These are phyloP conservation scores for Stegophylla sp. DNA, from an alignment of 2,888 invertebrate genomes.

Conservation along the genomic window DNA sequence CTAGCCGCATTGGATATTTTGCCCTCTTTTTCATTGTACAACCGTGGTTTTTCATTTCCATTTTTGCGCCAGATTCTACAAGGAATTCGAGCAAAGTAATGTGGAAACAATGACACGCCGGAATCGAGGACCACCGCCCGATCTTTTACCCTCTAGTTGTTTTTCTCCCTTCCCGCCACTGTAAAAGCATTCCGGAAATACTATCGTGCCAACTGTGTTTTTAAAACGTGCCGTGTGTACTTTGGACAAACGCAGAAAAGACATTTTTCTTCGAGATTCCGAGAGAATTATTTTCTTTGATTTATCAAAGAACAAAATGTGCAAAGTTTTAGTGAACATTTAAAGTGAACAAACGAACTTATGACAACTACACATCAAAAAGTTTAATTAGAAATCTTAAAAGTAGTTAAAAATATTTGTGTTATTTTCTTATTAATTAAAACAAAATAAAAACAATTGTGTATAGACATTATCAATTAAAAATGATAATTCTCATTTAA, in stretches of 20 bases:
- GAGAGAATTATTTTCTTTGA: slow-evolving; percentile 23
- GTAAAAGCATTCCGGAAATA: slow-evolving; percentile 53
- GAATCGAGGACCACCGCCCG: slow-evolving; percentile 52
- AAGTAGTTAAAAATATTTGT: slow-evolving; percentile 37
- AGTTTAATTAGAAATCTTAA: slow-evolving; percentile 8
- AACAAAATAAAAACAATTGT: no score
- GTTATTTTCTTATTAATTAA: background rate
- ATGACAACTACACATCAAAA: slow-evolving; percentile 19
- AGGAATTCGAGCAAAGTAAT: slow-evolving; percentile 57
- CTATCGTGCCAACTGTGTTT: slow-evolving; percentile 45
- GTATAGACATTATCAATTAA: no score
- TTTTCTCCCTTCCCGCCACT: background rate
- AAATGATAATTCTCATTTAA: no score
- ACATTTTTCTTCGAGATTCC: slow-evolving; percentile 21
- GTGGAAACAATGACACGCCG: slow-evolving; percentile 59
- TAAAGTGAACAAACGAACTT: no score
- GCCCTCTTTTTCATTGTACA: slow-evolving; percentile 40
- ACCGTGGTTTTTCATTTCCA: slow-evolving; percentile 57
- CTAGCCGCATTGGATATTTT: slow-evolving; percentile 39
- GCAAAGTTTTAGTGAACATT: background rate
- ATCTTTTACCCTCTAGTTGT: slow-evolving; percentile 27
- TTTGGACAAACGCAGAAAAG: slow-evolving; percentile 32
- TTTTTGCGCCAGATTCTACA: slow-evolving; percentile 56
- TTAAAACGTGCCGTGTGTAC: slow-evolving; percentile 35
- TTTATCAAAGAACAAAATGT: slow-evolving; percentile 17